Conservation (phyloP, 2,888 invertebrate genomes). For the Zhuqinia jingwanae region DNA sequence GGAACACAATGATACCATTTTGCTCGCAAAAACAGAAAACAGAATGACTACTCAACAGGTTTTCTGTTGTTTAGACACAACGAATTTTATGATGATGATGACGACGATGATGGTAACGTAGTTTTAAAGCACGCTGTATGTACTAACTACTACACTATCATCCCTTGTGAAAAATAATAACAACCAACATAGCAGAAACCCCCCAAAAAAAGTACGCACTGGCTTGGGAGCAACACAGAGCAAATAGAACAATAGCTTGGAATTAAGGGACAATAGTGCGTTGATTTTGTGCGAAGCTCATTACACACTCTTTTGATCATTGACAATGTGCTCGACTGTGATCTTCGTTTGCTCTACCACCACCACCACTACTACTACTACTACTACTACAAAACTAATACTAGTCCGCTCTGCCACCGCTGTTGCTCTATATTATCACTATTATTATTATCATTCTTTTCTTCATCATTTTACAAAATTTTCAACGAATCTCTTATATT, state of each 20-base stretch:
- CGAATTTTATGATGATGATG: background rate
- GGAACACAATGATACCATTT: slow-evolving; percentile 11
- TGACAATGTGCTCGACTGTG: slow-evolving; percentile 71
- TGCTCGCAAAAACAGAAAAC: background rate
- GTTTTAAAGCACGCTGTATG: no score
- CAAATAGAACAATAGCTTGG: slow-evolving; percentile 76
- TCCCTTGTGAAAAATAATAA: slow-evolving; percentile 1
- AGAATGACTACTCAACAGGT: no score
- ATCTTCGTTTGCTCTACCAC: slow-evolving; percentile 33
- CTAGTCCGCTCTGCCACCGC: background rate
- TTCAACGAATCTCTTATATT: background rate
- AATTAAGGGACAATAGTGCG: slow-evolving; percentile 79
- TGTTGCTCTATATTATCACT: slow-evolving; percentile 27
- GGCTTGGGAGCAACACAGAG: background rate
- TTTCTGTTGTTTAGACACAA: slow-evolving; percentile 47
- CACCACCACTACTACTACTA: slow-evolving; percentile 29
- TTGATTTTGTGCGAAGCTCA: slow-evolving; percentile 79
- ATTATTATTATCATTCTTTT: slow-evolving; percentile 21
- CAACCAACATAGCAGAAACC: background rate
- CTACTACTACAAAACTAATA: slow-evolving; percentile 31
- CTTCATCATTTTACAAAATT: slow-evolving; percentile 30
- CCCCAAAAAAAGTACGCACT: background rate
- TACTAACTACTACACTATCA: no score
- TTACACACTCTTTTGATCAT: slow-evolving; percentile 79
- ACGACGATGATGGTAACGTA: slow-evolving; percentile 1